Evolutionary conservation across 2,888 invertebrate genomes (phyloP), one percentile per base, ranked within the genome.

Genomic region (Erannis defoliaria): DNA sequence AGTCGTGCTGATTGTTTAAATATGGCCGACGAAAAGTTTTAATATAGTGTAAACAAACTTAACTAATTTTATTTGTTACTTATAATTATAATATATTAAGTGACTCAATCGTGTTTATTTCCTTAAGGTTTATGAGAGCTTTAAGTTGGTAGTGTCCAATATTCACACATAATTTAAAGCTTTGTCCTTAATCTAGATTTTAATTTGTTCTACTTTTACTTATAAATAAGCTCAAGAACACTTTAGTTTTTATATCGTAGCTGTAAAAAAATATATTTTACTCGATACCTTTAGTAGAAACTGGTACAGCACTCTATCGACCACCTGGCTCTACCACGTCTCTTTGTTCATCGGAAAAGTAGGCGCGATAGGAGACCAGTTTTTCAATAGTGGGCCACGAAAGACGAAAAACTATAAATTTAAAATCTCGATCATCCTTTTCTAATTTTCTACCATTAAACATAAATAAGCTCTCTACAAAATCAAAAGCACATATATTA

Each of bases 41-140:
- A 35, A 35, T 12, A 2, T 35, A 35, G n/a, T 3, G 33, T n/a
- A 8, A n/a, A 8, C 12, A 31, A 19, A 9, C 12, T 38, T 31
- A 26, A 51, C n/a, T 38, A 14, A 16, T 14, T 12, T 51, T 29
- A 18, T 29, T 40, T 48, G 33, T 48, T 35, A 48, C n/a, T n/a
- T n/a, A n/a, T n/a, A n/a, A n/a, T n/a, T n/a, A n/a, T n/a, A n/a
- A n/a, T n/a, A n/a, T n/a, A n/a, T n/a, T n/a, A n/a, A n/a, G n/a
- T 48, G 18, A 48, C 48, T 9, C 8, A 31, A 9, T 45, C 9
- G 16, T 6, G 8, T 5, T 21, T 42, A 19, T 42, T 21, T 42
- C 5, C 21, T 42, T 21, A n/a, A 42, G 21, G 26, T 26, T 26
- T 26, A 26, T 26, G 26, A 26, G 26, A 6, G 26, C 26, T 26